Percentiles rank a stretch among this genome's conserved stretches.
Conservation (phyloP, 2,888 invertebrate species). For the Nephrotoma flavescens region DNA sequence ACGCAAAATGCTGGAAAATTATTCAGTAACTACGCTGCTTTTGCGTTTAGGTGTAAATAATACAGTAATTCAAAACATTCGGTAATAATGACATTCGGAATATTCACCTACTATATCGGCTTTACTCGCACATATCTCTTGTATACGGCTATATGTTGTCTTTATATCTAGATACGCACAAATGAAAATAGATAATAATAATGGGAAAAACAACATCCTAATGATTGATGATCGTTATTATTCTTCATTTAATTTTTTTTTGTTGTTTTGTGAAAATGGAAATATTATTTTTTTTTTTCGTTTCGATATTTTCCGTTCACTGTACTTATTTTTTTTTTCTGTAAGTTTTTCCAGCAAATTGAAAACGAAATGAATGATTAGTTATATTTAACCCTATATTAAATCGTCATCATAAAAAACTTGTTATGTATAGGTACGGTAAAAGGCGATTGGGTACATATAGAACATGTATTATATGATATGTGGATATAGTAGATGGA, state of each 20-base stretch:
- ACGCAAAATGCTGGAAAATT: background rate
- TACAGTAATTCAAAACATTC: background rate
- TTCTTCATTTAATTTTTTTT: background rate
- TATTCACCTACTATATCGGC: background rate
- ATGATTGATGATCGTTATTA: background rate
- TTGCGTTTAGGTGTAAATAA: background rate
- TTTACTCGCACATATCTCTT: background rate
- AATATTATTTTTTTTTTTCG: background rate
- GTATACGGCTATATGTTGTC: background rate
- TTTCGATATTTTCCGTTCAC: background rate
- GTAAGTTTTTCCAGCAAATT: background rate
- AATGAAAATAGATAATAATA: background rate
- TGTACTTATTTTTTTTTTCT: background rate
- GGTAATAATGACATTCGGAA: background rate
- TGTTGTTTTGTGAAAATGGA: background rate
- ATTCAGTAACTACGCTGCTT: no score
- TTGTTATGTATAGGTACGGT: background rate
- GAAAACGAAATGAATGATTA: background rate
- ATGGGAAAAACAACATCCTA: background rate
- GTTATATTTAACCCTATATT: background rate
- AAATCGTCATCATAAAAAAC: background rate
- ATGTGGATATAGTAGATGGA: background rate
- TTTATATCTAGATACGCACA: background rate
- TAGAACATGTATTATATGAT: no score
- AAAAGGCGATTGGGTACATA: background rate